Conservation (phyloP, 2,113 vertebrate species). For the cattle (Bos taurus) region ARS-UCD2.0 NC_037332.1:47939501-47940000, state of each 20-base stretch:
- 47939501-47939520: not conserved
- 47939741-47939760: not conserved
- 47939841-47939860: not conserved
- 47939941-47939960: not conserved
- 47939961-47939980: not conserved
- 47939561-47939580: not conserved
- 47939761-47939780: not conserved
- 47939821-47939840: not conserved
- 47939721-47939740: not conserved
- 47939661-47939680: not conserved
- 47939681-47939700: not conserved
- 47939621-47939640: not conserved
- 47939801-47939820: not conserved
- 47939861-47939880: not conserved
- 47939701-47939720: not conserved
- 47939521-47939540: not conserved
- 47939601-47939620: not conserved
- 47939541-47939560: not conserved
- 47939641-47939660: not conserved
- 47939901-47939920: not conserved
- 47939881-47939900: not conserved
- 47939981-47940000: not conserved
- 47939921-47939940: not conserved
- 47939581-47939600: not conserved
- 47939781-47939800: not conserved